Evolutionary conservation across 2,113 vertebrate genomes (phyloP).

Genomic region (Pteropus alecto): DNA sequence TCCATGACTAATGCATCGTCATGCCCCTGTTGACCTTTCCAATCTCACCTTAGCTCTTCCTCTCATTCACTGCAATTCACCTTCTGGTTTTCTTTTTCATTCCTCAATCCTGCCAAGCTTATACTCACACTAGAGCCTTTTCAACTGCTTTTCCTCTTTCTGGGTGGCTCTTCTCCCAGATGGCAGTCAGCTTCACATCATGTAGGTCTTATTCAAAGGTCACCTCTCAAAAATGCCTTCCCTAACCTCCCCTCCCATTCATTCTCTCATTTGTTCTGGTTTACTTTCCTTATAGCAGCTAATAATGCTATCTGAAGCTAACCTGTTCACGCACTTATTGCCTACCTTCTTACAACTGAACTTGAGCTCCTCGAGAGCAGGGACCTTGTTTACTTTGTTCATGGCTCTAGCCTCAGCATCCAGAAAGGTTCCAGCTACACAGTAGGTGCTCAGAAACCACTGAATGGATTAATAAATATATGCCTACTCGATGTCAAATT

Average conservation of each 20-base stretch:
- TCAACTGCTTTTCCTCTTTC: not conserved
- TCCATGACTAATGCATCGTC: rapidly evolving
- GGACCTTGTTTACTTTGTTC: not conserved
- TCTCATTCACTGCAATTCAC: not conserved
- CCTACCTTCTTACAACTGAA: not conserved
- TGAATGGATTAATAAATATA: not conserved
- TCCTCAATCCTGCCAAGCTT: not conserved
- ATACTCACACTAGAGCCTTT: not conserved
- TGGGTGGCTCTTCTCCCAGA: not conserved
- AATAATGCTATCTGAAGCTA: not conserved
- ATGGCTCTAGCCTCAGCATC: not conserved
- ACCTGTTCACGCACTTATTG: not conserved
- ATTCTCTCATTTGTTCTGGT: too few species aligned
- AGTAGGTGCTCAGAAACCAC: not conserved
- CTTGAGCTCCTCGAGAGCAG: not conserved
- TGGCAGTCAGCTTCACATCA: not conserved
- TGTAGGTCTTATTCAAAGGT: not conserved
- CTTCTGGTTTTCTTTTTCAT: not conserved
- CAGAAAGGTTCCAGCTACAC: not conserved
- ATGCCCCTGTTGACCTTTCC: not conserved
- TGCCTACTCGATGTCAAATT: not conserved
- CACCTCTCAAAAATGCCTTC: not conserved
- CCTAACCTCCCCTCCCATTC: not conserved
- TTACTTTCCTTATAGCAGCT: not conserved
- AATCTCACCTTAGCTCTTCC: not conserved